Conservation (phyloP, 2,888 invertebrate genomes). For the Pachydiplax longipennis region DNA sequence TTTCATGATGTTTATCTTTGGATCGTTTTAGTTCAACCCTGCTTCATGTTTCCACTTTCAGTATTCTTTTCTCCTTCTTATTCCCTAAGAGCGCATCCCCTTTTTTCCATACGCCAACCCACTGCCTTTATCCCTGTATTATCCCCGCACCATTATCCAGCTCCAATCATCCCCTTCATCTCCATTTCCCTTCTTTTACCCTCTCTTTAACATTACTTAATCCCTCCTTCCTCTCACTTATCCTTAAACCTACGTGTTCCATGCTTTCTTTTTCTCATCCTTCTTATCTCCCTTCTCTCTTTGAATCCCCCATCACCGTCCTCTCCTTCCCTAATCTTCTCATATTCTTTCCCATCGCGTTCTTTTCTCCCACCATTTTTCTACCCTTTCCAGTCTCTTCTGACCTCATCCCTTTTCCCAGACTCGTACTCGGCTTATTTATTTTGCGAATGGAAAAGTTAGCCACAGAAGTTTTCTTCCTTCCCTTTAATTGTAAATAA, state of each 20-base stretch:
- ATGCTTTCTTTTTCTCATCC: background rate
- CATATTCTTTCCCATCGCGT: conserved; percentile 1
- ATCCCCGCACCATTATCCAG: background rate
- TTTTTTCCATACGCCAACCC: background rate
- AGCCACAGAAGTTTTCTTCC: background rate
- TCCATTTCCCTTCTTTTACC: background rate
- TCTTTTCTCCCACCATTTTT: background rate
- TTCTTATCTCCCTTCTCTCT: background rate
- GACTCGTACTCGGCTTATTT: background rate
- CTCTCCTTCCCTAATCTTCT: background rate
- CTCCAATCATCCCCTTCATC: background rate
- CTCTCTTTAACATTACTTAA: background rate
- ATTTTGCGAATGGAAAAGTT: background rate
- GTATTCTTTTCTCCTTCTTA: no score
- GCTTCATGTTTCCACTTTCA: background rate
- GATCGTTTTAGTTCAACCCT: background rate
- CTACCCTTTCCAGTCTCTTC: background rate
- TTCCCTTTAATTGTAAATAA: background rate
- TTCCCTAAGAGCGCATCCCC: no score
- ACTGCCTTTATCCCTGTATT: background rate
- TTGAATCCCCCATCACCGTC: background rate
- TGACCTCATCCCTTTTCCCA: background rate
- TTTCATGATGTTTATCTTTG: background rate
- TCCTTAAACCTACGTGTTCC: background rate
- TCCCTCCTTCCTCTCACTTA: background rate